Evolutionary conservation across 1,140 invertebrate species (phyloP).

Genomic region (Polypedilum pembai): DNA sequence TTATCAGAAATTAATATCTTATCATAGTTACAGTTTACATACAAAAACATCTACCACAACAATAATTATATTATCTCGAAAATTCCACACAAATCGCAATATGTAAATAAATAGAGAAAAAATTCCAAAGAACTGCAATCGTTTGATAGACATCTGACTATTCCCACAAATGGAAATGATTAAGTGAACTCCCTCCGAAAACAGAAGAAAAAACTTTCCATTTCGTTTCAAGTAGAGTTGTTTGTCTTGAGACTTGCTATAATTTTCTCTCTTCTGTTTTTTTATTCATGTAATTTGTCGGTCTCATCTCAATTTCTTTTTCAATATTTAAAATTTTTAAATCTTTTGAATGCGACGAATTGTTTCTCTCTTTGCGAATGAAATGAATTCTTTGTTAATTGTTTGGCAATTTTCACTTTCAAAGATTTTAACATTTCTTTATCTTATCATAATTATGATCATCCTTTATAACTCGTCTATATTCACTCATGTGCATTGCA

Average conservation of each 20-base stretch:
- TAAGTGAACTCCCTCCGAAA: background rate
- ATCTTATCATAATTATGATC: background rate
- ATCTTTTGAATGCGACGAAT: background rate
- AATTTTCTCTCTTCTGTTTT: background rate
- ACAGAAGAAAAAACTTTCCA: slow-evolving; percentile 11
- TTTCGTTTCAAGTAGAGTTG: background rate
- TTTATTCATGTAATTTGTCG: background rate
- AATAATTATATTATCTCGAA: no score
- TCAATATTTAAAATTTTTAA: background rate
- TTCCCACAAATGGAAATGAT: no score
- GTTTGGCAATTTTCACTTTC: slow-evolving; percentile 15
- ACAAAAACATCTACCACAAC: no score
- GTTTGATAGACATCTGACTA: no score
- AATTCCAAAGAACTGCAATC: no score
- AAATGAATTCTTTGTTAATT: background rate
- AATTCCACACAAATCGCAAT: no score
- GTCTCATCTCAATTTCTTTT: slow-evolving; percentile 1
- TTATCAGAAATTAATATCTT: no score
- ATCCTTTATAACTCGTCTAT: background rate
- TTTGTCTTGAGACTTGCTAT: background rate
- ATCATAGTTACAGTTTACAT: no score
- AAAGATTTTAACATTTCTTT: background rate
- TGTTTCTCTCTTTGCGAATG: background rate
- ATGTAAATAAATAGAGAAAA: no score
- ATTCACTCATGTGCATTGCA: no score